Base-by-base conservation (phyloP, 2,113 vertebrate species). In the Leptobrachium leishanense region DNA sequence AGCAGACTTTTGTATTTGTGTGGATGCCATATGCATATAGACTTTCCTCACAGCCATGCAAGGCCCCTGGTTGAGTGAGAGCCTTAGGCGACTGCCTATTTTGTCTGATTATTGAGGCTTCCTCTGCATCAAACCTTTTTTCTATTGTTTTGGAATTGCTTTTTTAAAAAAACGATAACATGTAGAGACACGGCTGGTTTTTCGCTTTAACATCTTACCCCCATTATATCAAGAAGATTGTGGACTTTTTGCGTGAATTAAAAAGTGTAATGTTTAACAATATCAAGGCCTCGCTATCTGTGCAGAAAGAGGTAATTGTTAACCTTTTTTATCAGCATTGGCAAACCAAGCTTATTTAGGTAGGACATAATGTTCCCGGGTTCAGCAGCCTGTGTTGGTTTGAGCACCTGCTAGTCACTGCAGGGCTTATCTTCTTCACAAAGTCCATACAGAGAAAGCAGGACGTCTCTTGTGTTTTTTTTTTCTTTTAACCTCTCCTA, bases 281-380 rank as follows among this genome's bases (percentile, higher is more conserved):
- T 82, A 87, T 83, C 85, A 89, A 90, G 85, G 86, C 75, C 77
- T 84, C 20, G 82, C 46, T 83, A 31, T 8, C 82, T 81, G 76
- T 84, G 75, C 76, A 82, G 81, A 88, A 85, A 81, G 73, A 87
- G 87, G 86, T 90, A 87, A 88, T 87, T 86, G 86, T 88, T 90
- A 85, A 90, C 89, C 85, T 90, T 84, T 90, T 50, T 50, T 88
- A 87, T 88, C 83, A 83, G 82, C 77, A 71, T 83, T 88, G 82
- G 83, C 84, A 81, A 84, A 86, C 85, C 84, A 84, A 82, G 85
- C 75, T 1, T 87, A 82, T 82, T 83, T 74, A 69, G 70, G 70
- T 88, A 88, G 87, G 85, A 86, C 85, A 54, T 46, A 3, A 43
- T 80, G 74, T 85, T 84, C 82, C 82, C 43, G 44, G 31, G 82